Evolutionary conservation across 2,113 vertebrate genomes (phyloP), one percentile per base, ranked within the genome.

Genomic region (Perca schrenkii): DNA sequence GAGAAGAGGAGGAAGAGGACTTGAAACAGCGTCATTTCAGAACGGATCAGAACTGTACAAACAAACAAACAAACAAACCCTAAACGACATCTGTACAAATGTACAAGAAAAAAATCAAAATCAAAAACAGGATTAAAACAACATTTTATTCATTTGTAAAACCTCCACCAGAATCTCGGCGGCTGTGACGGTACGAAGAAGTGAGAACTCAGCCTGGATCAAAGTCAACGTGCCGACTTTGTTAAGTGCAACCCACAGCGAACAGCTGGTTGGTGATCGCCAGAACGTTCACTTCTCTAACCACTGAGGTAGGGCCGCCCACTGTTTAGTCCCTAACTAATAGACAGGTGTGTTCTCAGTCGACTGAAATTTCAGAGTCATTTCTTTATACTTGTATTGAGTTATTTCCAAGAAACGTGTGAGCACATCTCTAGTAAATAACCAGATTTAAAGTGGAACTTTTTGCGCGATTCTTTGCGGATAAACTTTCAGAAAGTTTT

Each of bases 21-120:
- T 71, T 68, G 60, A 69, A 63, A 77, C 76, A 54, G 77, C 62
- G 4, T 87, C 74, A 81, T 82, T 65, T 75, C 71, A 86, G 56
- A 90, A 69, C 80, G 25, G 74, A 85, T 71, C 60, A 69, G 0
- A 83, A 73, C 80, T 83, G 65, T 80, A 82, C 84, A 91, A 91
- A 60, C 65, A 69, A 58, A 82, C 84, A 91, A 91, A 60, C 65
- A 69, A 58, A 28, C 2, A 47, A 70, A 66, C 54, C 36, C 70
- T 19, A 17, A 17, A 52, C 66, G 88, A 85, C 25, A 79, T 88
- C 88, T 91, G 65, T 90, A 94, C 93, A 92, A 87, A 92, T 76
- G 74, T 86, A 84, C 80, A 87, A 85, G 34, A 36, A 36, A 36
- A 25, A 25, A 36, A 7, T 36, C 80, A 17, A 46, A 82, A 28